Evolutionary conservation across 2,888 invertebrate species (phyloP), one percentile per base, ranked within the genome.

Genomic region (Gymnosoma rotundatum): DNA sequence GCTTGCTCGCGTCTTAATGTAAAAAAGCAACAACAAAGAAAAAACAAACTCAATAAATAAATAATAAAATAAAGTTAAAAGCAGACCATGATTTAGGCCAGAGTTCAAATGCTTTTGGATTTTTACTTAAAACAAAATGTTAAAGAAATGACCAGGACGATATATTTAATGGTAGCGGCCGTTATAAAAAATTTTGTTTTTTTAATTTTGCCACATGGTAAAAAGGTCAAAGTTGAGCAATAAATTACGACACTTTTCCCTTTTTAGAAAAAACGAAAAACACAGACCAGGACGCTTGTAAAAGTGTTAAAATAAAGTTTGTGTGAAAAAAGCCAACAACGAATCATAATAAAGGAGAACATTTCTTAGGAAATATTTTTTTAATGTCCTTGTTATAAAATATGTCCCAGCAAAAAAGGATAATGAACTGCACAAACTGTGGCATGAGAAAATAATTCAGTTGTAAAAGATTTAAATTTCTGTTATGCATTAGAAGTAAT

Each of bases 141-240:
- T 45, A 48, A 66, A 75, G 25, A 69, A 63, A 67, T 78, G 20
- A 73, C 61, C 74, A 64, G 58, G 38, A 42, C 6, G 48, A 16
- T 21, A 16, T 21, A n/a, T 36, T 56, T 56, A 56, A 58, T 42
- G 9, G 18, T 12, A 52, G 66, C n/a, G 72, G 60, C 70, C 66
- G 36, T 52, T 36, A 52, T 20, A 21, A 69, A 9, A 21, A 21
- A 48, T 18, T 32, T 32, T 32, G 8, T 0, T 70, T 76, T 69
- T 83, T 83, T 60, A 25, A 73, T 69, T 58, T 56, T 18, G 36
- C 9, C 61, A 64, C 56, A 69, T 67, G 36, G 4, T 69, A 58
- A 63, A 63, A 83, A 83, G 83, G 83, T 78, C 64, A 83, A 63
- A 83, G 78, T 61, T 75, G 56, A 12, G 64, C 42, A 58, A 63